phyloP scores from a whole-genome alignment of 2,797 vertebrate genomes.

The Spheniscus humboldti region DNA sequence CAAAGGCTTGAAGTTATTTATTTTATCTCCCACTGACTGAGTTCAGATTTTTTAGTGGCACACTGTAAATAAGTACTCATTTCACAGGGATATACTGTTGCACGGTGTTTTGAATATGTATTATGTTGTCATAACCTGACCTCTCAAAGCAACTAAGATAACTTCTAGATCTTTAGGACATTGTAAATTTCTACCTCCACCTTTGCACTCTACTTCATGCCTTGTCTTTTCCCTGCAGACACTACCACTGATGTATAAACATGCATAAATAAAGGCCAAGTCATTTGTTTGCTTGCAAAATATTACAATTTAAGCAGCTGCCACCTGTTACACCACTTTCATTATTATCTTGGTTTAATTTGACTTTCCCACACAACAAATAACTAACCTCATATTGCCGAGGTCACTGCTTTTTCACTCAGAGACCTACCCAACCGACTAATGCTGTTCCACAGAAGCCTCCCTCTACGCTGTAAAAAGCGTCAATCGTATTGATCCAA shows the following conservation, averaged over 20 bases:
- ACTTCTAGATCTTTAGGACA: background rate
- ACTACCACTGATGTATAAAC: background rate
- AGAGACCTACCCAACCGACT: background rate
- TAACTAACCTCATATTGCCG: background rate
- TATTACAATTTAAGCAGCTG: background rate
- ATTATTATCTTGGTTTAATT: background rate
- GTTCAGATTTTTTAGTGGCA: background rate
- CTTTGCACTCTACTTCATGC: background rate
- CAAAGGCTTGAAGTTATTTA: background rate
- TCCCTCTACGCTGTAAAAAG: background rate
- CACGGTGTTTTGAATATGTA: accelerated
- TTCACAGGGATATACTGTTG: background rate
- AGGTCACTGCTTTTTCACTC: background rate
- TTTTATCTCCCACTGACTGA: background rate
- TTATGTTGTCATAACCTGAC: background rate
- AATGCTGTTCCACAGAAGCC: background rate
- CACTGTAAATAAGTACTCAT: background rate
- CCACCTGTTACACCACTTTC: background rate
- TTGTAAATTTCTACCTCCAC: background rate
- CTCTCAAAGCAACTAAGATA: background rate
- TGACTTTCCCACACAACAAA: background rate
- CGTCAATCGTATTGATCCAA: accelerated
- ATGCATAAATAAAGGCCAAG: background rate
- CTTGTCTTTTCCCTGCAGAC: background rate
- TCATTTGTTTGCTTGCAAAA: background rate